These are phyloP conservation scores for Microcebus lehilahytsara DNA, from an alignment of 2,113 vertebrate genomes.

Conservation along the genomic window DNA sequence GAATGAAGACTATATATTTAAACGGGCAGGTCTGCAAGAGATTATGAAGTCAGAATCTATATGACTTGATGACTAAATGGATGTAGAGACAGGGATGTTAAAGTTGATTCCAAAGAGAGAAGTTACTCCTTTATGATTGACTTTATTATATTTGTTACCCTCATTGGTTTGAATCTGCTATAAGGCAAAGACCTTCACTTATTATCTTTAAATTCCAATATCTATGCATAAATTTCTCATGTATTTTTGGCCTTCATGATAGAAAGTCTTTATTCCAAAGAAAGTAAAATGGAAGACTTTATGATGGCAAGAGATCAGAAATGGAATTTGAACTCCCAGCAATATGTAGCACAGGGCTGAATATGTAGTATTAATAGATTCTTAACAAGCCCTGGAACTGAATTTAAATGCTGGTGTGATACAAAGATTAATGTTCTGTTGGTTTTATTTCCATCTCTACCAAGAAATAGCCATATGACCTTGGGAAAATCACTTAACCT, in stretches of 20 bases:
- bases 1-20: background rate
- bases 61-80: background rate
- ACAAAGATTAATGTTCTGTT: constrained; percentile 2
- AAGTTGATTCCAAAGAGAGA: background rate
- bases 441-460: constrained; percentile 28
- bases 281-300: background rate
- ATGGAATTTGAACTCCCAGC: background rate
- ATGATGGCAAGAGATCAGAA: background rate
- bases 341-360: background rate
- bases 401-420: background rate
- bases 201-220: background rate
- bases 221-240: background rate
- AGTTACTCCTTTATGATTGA: constrained; percentile 4
- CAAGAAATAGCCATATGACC: background rate
- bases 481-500: background rate
- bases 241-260: constrained; percentile 28
- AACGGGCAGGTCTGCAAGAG: background rate
- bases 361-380: background rate
- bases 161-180: background rate
- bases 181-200: background rate
- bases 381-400: background rate
- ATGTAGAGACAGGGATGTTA: background rate
- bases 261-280: background rate
- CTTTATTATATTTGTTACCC: constrained; percentile 2
- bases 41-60: background rate